Evolutionary conservation across 2,888 invertebrate genomes (phyloP), one percentile per base, ranked within the genome.

Genomic region (Hypena proboscidalis): DNA sequence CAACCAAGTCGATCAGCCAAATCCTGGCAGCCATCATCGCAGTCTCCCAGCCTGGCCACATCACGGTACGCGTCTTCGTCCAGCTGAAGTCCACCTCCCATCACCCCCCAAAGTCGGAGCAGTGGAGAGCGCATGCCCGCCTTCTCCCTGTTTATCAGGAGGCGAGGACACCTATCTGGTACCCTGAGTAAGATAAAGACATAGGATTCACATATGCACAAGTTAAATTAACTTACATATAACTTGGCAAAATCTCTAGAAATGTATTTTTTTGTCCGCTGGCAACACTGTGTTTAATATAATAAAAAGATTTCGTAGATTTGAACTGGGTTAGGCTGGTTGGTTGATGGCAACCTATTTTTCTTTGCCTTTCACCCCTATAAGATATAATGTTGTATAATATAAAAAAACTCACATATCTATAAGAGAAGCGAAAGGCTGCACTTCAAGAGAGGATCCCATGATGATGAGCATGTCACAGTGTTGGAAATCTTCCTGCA

Each of bases 391-490:
- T 7, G 11, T 36, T 36, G 3, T 3, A 26, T 13, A 9, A 5
- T 17, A 9, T 26, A 21, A 3, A 3, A 0, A 5, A 27, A 74
- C 86, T 83, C 83, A 96, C 96, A 93, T 94, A 71, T 96, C 95
- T 53, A 97, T 92, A 3, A 99, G 92, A 1, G 97, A 96, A 0
- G 98, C 98, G 85, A 99, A 99, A 0, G 99, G 99, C 67, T 98
- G 97, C 0, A 99, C 99, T 62, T 95, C 95, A 45, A 99, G 90
- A 0, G 98, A 98, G 0, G 99, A 98, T 0, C 99, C 99, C 94
- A 99, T 95, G 14, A 99, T 95, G 41, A 99, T 96, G 13, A 99
- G 92, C 69, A 99, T 90, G 83, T 99, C 98, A 76, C 98, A 98
- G 42, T 95, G 90, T 25, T 92, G 88, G 74, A 99, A 97, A 85